A percentile compares a stretch with the other conserved stretches of the same genome.
Conservation (phyloP, 2,888 invertebrate genomes). For the Spatulosminthurus flaviceps region DNA sequence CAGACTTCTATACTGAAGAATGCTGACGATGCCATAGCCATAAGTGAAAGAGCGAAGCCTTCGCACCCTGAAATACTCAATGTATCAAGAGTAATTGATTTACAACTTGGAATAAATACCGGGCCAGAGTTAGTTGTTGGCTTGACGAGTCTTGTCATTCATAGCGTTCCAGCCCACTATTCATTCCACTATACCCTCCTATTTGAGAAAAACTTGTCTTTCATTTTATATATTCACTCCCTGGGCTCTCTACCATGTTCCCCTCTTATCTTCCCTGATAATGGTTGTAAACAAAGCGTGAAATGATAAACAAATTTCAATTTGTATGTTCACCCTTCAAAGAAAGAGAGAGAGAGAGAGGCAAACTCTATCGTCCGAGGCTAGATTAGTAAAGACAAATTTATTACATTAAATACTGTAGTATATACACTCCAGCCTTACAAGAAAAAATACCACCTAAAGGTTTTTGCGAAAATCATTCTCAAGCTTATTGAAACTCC, state of each 20-base stretch:
- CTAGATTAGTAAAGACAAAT: no score
- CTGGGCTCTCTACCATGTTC: background rate
- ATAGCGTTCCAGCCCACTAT: no score
- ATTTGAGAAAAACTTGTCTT: constrained; percentile 18
- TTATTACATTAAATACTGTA: no score
- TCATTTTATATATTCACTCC: background rate
- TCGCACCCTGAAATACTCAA: constrained; percentile 10
- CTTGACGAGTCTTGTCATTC: constrained; percentile 7
- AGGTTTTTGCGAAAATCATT: no score
- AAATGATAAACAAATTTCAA: constrained; percentile 13
- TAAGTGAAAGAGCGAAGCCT: background rate
- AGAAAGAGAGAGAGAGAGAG: no score
- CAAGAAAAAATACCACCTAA: no score
- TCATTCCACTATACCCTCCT: background rate
- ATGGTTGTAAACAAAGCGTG: constrained; percentile 8
- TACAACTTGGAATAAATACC: constrained; percentile 25
- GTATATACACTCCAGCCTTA: no score
- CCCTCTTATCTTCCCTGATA: background rate
- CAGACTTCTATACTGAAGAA: no score
- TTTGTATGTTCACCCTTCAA: background rate
- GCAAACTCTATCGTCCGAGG: no score
- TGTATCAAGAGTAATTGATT: constrained; percentile 36
- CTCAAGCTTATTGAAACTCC: no score
- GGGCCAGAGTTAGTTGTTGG: background rate
- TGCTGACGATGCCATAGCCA: no score